Evolutionary conservation across 2,797 vertebrate genomes (phyloP), one percentile per base, ranked within the genome.

Genomic region (Coreius guichenoti): DNA sequence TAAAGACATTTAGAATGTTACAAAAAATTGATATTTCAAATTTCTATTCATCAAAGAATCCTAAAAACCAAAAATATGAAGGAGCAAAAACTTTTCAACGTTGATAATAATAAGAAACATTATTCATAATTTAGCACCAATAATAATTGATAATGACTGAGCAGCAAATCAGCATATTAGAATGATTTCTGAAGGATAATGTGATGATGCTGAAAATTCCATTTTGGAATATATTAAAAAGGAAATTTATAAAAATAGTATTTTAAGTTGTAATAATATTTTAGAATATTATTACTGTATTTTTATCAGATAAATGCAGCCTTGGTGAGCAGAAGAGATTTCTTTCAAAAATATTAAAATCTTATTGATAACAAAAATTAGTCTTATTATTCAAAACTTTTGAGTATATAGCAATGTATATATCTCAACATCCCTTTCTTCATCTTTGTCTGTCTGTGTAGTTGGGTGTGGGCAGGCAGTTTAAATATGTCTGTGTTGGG

Each of bases 401-500:
- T 65, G 26, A 31, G 14, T 65, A 31, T 8, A 31, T 31, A 31
- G 13, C 3, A 31, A 6, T 65, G n/a, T 61, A 73, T 72, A 73
- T 16, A 9, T 58, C 1, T 72, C 36, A 39, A 3, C 33, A 5
- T 56, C 43, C 4, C 65, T 69, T 29, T 83, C n/a, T 80, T 26
- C 77, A 73, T 21, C n/a, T 68, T 39, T 33, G 3, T 65, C 19
- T 82, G 33, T 39, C 58, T 68, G 11, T 82, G 19, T 74, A 96
- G 95, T 61, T 88, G 87, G 86, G 82, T 95, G 17, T 89, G 88
- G 85, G 86, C 91, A 0, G 90, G 92, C 0, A 92, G 88, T 68
- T 92, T 96, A 73, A 95, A 95, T 83, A 89, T 92, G 90, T 90
- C 90, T 0, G 94, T 96, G 3, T 90, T 96, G 5, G 94, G 92